phyloP scores from a whole-genome alignment of 2,113 vertebrate genomes.

The Microtus richardsoni region DNA sequence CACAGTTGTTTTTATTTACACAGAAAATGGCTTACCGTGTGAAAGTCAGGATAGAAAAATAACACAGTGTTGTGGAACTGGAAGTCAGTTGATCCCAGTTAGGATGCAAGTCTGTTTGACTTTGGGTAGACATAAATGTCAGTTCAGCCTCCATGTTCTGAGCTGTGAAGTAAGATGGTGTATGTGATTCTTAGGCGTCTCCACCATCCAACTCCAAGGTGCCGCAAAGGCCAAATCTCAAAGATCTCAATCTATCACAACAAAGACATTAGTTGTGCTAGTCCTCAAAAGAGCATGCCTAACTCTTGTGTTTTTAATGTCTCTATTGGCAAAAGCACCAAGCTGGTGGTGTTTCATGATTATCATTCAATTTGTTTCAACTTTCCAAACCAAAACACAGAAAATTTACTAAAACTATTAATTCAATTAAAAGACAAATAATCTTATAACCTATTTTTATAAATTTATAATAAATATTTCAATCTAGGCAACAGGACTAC shows the following conservation, averaged over 20 bases:
- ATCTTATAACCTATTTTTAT: neutral
- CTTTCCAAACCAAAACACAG: neutral
- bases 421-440: neutral
- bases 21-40: neutral
- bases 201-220: neutral
- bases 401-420: neutral
- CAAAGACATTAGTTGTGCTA: neutral
- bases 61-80: neutral
- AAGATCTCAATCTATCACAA: neutral
- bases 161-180: neutral
- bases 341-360: neutral
- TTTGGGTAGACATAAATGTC: neutral
- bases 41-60: constrained; percentile 50
- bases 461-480: constrained; percentile 12
- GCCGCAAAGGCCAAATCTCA: neutral
- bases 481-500: neutral
- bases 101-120: neutral
- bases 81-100: neutral
- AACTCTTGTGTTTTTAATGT: neutral
- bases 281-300: neutral
- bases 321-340: neutral
- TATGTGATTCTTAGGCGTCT: neutral
- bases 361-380: neutral
- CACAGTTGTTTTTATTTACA: constrained; percentile 65
- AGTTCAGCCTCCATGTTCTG: neutral